Evolutionary conservation across 2,797 vertebrate species (phyloP).

Genomic region (Clangula hyemalis): DNA sequence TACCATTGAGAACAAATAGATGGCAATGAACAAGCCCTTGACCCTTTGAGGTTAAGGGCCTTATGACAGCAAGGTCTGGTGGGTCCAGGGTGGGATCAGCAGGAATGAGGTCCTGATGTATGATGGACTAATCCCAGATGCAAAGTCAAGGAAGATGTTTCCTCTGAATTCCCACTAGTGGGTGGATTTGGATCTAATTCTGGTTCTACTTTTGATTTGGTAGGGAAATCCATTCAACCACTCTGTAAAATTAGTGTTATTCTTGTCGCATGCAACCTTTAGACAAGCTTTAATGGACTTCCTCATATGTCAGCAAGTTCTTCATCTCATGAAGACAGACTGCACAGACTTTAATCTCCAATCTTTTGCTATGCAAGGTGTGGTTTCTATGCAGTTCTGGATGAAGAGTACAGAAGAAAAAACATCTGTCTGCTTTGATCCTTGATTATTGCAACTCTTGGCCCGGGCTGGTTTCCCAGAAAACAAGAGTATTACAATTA

Average conservation of each 20-base stretch:
- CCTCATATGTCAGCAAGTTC: background rate
- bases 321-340: background rate
- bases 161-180: background rate
- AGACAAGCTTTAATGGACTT: conserved; percentile 23
- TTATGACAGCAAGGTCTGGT: background rate
- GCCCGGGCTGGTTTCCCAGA: background rate
- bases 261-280: background rate
- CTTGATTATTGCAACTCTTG: background rate
- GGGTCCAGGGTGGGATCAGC: background rate
- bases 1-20: background rate
- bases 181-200: background rate
- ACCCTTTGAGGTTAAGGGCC: background rate
- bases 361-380: conserved; percentile 28
- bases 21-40: background rate
- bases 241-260: background rate
- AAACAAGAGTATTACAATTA: background rate
- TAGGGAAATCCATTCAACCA: conserved; percentile 8
- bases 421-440: conserved; percentile 15
- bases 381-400: background rate
- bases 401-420: background rate
- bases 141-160: background rate
- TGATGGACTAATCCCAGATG: background rate
- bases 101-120: background rate
- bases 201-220: background rate
- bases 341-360: conserved; percentile 25